phyloP scores from a whole-genome alignment of 2,888 invertebrate species.

The Bellardia bayeri region DNA sequence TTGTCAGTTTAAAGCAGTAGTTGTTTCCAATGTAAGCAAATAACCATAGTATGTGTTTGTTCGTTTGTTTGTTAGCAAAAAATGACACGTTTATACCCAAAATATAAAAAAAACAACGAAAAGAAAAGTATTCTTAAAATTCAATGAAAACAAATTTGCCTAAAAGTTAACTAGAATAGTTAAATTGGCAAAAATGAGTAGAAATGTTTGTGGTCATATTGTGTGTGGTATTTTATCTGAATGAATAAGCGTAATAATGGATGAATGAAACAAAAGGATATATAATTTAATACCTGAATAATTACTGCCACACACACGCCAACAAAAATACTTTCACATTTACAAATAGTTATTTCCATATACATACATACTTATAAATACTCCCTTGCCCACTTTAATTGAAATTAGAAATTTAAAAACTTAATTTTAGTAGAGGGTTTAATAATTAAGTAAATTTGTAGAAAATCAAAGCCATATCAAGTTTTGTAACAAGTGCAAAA shows the following conservation, averaged over 20 bases:
- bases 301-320: not conserved
- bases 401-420: not conserved
- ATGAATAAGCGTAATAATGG: not conserved
- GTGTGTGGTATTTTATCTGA: not conserved
- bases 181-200: slow-evolving; percentile 26
- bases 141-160: not conserved
- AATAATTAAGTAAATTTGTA: not conserved
- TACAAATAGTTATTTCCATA: not conserved
- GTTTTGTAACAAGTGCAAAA: no score
- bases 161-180: not conserved
- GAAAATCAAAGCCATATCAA: not conserved
- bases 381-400: no score
- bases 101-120: not conserved
- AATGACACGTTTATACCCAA: not conserved
- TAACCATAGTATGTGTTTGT: no score
- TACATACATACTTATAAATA: no score
- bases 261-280: not conserved
- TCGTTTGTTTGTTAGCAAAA: not conserved
- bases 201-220: slow-evolving; percentile 18
- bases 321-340: not conserved
- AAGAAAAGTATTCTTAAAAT: not conserved
- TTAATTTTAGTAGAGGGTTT: not conserved
- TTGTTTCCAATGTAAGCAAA: not conserved
- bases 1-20: not conserved
- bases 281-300: slow-evolving; percentile 31